These are phyloP conservation scores for Otolemur garnettii DNA, from an alignment of 2,113 vertebrate genomes.

Conservation along the genomic window DNA sequence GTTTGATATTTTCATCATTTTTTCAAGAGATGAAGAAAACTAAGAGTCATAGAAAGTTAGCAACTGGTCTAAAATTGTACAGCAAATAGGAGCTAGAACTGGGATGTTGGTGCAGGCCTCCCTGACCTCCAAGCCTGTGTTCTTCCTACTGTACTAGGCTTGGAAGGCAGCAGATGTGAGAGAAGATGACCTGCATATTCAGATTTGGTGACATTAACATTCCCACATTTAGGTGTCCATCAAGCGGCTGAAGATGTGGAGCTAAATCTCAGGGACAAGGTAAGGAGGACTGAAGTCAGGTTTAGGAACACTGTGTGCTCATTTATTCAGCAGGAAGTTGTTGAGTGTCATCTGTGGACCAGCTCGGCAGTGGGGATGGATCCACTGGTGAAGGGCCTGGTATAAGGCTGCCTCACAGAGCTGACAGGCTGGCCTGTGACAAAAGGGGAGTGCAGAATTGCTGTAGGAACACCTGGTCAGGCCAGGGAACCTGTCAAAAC, in stretches of 20 bases:
- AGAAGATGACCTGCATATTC: neutral
- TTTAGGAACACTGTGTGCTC: neutral
- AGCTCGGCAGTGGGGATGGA: too few relatives aligned
- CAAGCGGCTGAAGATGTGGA: neutral
- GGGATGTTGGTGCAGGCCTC: neutral
- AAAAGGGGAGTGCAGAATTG: neutral
- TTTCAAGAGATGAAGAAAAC: neutral
- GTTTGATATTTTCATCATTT: neutral
- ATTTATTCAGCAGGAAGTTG: neutral
- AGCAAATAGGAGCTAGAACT: neutral
- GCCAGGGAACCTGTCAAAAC: neutral
- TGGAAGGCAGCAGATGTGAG: neutral
- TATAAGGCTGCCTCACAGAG: rapidly evolving
- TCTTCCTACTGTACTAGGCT: neutral
- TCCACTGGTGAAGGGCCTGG: rapidly evolving
- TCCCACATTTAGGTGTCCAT: neutral
- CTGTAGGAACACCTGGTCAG: neutral
- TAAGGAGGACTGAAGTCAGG: neutral
- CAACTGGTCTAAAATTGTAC: neutral
- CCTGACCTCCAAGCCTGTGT: rapidly evolving
- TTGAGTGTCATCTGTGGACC: neutral
- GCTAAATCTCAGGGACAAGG: neutral
- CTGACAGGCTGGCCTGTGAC: neutral
- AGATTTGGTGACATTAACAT: neutral
- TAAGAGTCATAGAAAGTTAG: neutral